Evolutionary conservation across 2,797 vertebrate species (phyloP).

Genomic region (Iguana delicatissima): DNA sequence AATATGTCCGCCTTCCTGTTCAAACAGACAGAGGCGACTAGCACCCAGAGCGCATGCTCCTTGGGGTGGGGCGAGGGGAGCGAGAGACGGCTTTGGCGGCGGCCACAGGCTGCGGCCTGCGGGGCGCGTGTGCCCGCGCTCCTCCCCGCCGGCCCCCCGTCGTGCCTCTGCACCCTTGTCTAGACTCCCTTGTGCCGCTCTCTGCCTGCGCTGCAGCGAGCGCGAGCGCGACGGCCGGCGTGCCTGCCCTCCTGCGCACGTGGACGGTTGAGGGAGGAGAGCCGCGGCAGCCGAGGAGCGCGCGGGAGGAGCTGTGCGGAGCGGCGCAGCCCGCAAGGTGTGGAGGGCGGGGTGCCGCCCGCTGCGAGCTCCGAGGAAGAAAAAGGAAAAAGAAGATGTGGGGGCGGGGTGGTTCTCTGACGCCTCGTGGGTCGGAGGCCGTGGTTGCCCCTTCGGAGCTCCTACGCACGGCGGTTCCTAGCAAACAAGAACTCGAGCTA

Average conservation of each 20-base stretch:
- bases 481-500: not conserved
- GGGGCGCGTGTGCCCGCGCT: not conserved
- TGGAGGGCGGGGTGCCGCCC: not conserved
- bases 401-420: not conserved
- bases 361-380: not conserved
- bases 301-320: not conserved
- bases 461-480: not conserved
- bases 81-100: not conserved
- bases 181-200: not conserved
- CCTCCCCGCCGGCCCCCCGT: too few relatives aligned
- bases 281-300: not conserved
- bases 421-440: not conserved
- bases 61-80: not conserved
- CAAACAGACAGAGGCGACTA: slow-evolving; percentile 80
- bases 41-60: slow-evolving; percentile 81
- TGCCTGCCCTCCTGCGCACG: not conserved
- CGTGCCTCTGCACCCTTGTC: not conserved
- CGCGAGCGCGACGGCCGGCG: too few relatives aligned
- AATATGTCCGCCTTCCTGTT: slow-evolving; percentile 99
- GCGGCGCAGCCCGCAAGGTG: not conserved
- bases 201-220: not conserved
- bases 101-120: not conserved
- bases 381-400: not conserved
- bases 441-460: not conserved
- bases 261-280: slow-evolving; percentile 1